Conservation (phyloP, 2,888 invertebrate genomes). For the Hypomecis atomaria region DNA sequence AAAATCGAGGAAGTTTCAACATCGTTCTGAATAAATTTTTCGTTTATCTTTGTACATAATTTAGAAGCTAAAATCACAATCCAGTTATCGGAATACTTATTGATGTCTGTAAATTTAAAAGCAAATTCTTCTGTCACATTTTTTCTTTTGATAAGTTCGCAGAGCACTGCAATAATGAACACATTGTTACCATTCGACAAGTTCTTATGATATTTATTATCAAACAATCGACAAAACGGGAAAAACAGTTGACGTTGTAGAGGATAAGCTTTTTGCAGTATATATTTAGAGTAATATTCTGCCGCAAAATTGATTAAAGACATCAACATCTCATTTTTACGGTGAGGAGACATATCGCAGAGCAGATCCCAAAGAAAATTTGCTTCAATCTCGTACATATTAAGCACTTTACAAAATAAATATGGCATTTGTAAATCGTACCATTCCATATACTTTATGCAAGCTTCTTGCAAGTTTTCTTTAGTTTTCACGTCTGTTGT, state of each 20-base stretch:
- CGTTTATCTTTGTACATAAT: too few species aligned
- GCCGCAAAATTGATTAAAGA: neutral
- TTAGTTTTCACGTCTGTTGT: neutral
- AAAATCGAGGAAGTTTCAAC: too few species aligned
- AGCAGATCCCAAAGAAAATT: neutral
- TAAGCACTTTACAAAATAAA: neutral
- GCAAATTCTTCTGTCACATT: neutral
- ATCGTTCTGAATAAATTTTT: too few species aligned
- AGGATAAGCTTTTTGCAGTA: neutral
- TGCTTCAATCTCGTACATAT: conserved; percentile 1
- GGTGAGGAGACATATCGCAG: neutral
- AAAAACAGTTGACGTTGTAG: neutral
- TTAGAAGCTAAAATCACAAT: too few species aligned
- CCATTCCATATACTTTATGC: neutral
- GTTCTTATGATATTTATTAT: neutral
- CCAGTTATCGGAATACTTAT: too few species aligned
- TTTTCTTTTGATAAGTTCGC: neutral
- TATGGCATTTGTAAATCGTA: neutral
- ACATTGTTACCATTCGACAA: neutral
- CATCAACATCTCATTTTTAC: neutral
- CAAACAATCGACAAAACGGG: neutral
- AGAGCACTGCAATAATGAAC: neutral
- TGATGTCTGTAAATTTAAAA: too few species aligned
- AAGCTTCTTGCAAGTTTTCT: neutral
- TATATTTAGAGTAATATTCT: neutral